These are phyloP conservation scores for Strix uralensis DNA, from an alignment of 2,113 vertebrate genomes.

Conservation along the genomic window DNA sequence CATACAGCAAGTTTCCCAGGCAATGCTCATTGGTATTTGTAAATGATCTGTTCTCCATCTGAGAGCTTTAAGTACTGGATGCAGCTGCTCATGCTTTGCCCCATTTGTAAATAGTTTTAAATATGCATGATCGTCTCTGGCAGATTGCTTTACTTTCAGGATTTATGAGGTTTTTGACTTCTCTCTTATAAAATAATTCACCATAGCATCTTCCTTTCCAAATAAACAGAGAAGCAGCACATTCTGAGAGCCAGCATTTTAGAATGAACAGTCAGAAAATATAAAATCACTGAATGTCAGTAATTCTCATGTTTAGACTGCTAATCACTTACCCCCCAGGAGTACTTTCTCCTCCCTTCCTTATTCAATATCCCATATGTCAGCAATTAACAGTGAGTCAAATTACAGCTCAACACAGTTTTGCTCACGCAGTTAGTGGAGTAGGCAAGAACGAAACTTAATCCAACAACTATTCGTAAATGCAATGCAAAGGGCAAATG, in stretches of 20 bases:
- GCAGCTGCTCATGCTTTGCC: conserved; percentile 28
- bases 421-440: background rate
- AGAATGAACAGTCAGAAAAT: background rate
- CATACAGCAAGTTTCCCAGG: background rate
- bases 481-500: conserved; percentile 47
- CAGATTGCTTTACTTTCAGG: conserved; percentile 8
- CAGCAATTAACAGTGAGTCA: conserved; percentile 50
- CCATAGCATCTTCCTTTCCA: background rate
- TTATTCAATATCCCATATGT: conserved; percentile 46
- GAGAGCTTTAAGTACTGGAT: conserved; percentile 36
- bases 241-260: background rate
- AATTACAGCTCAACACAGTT: conserved; percentile 35
- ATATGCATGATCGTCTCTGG: conserved; percentile 36
- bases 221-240: background rate
- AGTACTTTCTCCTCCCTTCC: background rate
- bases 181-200: background rate
- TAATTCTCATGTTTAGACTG: conserved; percentile 13
- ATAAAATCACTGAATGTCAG: background rate
- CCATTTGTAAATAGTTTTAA: conserved; percentile 59
- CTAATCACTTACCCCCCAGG: conserved; percentile 19
- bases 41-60: conserved; percentile 18
- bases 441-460: conserved; percentile 21
- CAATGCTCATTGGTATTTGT: background rate
- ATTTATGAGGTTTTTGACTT: conserved; percentile 4
- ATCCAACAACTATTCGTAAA: conserved; percentile 8